Percentiles rank a stretch among this genome's conserved stretches.
These are phyloP conservation scores for Camarhynchus parvulus DNA, from an alignment of 2,113 vertebrate genomes.

Conservation along the genomic window DNA sequence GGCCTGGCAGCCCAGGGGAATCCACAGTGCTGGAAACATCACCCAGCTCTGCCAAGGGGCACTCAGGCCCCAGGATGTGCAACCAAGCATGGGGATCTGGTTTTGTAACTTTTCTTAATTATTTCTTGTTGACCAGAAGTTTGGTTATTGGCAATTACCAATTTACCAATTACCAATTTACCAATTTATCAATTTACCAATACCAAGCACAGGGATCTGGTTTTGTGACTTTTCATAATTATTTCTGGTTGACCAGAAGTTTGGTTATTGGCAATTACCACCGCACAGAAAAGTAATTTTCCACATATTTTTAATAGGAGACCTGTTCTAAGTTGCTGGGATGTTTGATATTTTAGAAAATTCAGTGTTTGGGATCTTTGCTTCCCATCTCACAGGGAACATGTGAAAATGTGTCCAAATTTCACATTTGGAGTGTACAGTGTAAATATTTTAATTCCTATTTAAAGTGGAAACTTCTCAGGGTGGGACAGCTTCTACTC, in stretches of 20 bases:
- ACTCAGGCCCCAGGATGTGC: not conserved
- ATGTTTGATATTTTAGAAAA: not conserved
- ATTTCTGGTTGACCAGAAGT: no score
- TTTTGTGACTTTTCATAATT: no score
- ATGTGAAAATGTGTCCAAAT: no score
- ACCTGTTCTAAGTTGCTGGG: not conserved
- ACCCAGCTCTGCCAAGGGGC: not conserved
- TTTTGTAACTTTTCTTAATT: not conserved
- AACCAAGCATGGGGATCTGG: not conserved
- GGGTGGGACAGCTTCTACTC: not conserved
- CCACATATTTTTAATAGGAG: not conserved
- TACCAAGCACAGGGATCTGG: no score
- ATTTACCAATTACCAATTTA: no score
- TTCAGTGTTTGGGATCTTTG: not conserved
- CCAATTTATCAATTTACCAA: no score
- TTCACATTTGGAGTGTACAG: not conserved
- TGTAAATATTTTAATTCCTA: not conserved
- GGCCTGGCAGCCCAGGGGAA: not conserved
- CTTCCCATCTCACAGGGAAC: not conserved
- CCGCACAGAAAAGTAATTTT: not conserved
- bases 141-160: not conserved
- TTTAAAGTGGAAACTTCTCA: not conserved
- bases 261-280: not conserved
- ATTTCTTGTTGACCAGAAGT: not conserved
- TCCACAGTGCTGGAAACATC: not conserved